Evolutionary conservation across 2,888 invertebrate species (phyloP), one percentile per base, ranked within the genome.

Genomic region (Trimorus sp.): DNA sequence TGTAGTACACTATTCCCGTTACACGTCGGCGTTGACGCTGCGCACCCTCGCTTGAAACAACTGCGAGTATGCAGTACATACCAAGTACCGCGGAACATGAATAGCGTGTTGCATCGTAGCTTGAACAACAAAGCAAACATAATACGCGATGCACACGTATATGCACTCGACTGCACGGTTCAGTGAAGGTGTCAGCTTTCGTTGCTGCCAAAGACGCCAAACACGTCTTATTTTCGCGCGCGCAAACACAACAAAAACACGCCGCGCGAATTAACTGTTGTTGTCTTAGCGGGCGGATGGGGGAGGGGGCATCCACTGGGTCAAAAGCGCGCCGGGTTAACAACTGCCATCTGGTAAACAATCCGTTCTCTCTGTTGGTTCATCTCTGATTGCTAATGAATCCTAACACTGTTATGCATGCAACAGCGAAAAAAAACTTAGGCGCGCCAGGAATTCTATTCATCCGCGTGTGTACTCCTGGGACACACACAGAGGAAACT

Each of bases 381-480:
- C 90, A 89, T 91, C 90, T 91, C 91, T 91, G 91, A 91, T 91
- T 91, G 91, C 91, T 91, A 91, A 91, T 91, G 91, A 91, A 91
- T 90, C 89, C 91, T 91, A 91, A 91, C 88, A 86, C 89, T 90
- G 89, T 91, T 91, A 91, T 89, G 89, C 89, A 90, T 91, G 88
- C 89, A 89, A 90, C 90, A 89, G 89, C 88, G 83, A 85, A 89
- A 89, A 86, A 88, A 86, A 88, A 88, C 88, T 89, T 89, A 90
- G 86, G 85, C 85, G 86, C 73, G 79, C 84, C 84, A 79, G 84
- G 84, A 84, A 86, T 86, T 86, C 84, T 85, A 86, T 84, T 85
- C 87, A 82, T 81, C 75, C 83, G 85, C 68, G 73, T 84, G 73
- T 83, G 85, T 87, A 85, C 88, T 88, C 85, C 86, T 87, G 87